These are phyloP conservation scores for Parambassis ranga DNA, from an alignment of 2,797 vertebrate species.

Conservation along the genomic window DNA sequence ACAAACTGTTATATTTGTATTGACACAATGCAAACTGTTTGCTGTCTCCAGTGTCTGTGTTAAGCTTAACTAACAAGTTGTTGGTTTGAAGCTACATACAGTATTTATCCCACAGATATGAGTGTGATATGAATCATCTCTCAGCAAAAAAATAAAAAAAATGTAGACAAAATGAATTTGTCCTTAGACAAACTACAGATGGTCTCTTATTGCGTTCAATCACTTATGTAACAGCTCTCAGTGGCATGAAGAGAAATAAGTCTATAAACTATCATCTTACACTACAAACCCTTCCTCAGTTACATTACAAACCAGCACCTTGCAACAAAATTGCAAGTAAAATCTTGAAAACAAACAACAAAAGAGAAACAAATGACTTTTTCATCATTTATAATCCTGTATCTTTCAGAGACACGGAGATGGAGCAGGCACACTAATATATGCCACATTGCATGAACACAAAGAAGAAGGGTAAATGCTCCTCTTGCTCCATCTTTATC, in stretches of 20 bases:
- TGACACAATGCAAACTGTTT: neutral
- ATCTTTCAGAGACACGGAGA: conserved; percentile 20
- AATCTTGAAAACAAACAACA: conserved; percentile 29
- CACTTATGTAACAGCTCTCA: neutral
- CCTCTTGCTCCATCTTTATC: conserved; percentile 1
- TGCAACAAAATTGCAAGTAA: conserved; percentile 28
- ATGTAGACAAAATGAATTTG: neutral
- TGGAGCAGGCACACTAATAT: conserved; percentile 40
- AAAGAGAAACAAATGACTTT: neutral
- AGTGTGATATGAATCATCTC: neutral
- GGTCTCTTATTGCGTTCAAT: conserved; percentile 20
- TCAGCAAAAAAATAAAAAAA: neutral
- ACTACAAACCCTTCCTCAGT: conserved; percentile 22
- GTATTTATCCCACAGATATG: neutral
- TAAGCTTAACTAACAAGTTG: neutral
- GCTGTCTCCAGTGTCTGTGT: neutral
- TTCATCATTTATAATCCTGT: conserved; percentile 10
- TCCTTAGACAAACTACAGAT: neutral
- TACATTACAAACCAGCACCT: conserved; percentile 47
- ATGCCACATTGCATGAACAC: conserved; percentile 13
- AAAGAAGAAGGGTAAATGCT: conserved; percentile 15
- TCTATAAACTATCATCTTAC: conserved; percentile 21
- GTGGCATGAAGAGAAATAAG: conserved; percentile 16
- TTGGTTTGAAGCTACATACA: neutral
- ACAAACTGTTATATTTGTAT: too few species aligned